Evolutionary conservation across 2,113 vertebrate species (phyloP).

Genomic region (Pteronura brasiliensis): DNA sequence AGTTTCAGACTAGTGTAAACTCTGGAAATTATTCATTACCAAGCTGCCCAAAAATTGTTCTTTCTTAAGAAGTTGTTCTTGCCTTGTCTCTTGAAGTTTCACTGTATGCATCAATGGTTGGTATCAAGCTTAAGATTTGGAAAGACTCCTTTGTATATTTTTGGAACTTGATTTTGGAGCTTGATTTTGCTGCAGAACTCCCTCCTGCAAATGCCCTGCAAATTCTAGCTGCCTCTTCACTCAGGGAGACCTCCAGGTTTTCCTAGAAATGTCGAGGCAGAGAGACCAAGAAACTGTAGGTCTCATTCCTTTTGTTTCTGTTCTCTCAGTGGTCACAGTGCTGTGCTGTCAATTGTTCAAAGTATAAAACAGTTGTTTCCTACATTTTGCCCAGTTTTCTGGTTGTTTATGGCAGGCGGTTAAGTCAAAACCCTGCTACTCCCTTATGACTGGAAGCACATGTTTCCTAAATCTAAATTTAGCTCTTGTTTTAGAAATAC

Average conservation of each 20-base stretch:
- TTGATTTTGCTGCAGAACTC: neutral
- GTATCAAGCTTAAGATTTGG: neutral
- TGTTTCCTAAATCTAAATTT: constrained; percentile 45
- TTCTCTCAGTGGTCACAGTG: neutral
- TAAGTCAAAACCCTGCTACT: neutral
- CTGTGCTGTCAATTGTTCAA: neutral
- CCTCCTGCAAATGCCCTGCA: neutral
- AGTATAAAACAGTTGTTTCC: constrained; percentile 23
- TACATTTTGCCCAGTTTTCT: constrained; percentile 22
- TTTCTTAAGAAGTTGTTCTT: neutral
- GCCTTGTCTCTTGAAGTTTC: neutral
- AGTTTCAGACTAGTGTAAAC: neutral
- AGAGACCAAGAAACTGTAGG: neutral
- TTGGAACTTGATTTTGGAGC: neutral
- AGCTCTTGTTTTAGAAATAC: constrained; percentile 23
- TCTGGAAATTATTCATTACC: neutral
- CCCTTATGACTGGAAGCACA: neutral
- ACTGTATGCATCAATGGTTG: neutral
- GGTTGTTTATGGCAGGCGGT: neutral
- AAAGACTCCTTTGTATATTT: neutral
- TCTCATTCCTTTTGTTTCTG: neutral
- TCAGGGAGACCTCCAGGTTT: neutral
- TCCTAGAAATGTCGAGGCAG: neutral
- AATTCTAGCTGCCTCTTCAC: neutral
- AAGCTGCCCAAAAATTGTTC: neutral